Percentiles rank a stretch among this genome's conserved stretches.
Evolutionary conservation across 2,888 invertebrate genomes (phyloP).

Genomic region (Altica lythri): DNA sequence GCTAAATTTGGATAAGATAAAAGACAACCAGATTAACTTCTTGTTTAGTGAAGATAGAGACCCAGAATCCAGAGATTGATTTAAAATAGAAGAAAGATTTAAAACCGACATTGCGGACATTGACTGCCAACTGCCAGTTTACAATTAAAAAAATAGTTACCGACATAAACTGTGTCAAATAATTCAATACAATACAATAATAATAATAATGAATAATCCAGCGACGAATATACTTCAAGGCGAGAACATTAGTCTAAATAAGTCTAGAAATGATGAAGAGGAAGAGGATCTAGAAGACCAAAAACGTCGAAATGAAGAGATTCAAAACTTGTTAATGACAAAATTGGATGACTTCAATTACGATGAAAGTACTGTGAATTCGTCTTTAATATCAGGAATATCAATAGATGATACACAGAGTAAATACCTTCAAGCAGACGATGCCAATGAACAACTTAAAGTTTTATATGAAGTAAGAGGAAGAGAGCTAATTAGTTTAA

Average conservation of each 20-base stretch:
- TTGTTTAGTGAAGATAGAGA: no score
- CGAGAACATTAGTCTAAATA: constrained; percentile 68
- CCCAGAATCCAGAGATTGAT: no score
- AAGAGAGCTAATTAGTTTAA: constrained; percentile 48
- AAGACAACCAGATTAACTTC: no score
- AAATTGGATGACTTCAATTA: constrained; percentile 72
- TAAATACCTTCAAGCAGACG: constrained; percentile 41
- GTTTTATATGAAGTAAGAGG: constrained; percentile 56
- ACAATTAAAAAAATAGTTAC: no score
- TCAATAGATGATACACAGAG: constrained; percentile 42
- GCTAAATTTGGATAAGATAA: no score
- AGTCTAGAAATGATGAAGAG: constrained; percentile 68
- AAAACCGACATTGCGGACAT: no score
- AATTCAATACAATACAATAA: not conserved
- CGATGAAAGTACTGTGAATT: constrained; percentile 60
- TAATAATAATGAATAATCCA: constrained; percentile 53
- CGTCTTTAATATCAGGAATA: constrained; percentile 45
- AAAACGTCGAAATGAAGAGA: constrained; percentile 68
- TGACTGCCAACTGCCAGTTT: no score
- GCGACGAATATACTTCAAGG: constrained; percentile 75
- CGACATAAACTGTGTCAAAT: no score
- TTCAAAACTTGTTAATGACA: constrained; percentile 66
- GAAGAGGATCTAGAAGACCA: constrained; percentile 68
- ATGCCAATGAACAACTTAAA: constrained; percentile 54
- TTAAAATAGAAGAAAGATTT: no score